These are phyloP conservation scores for Eupithecia dodoneata DNA, from an alignment of 2,888 invertebrate genomes.

Conservation along the genomic window DNA sequence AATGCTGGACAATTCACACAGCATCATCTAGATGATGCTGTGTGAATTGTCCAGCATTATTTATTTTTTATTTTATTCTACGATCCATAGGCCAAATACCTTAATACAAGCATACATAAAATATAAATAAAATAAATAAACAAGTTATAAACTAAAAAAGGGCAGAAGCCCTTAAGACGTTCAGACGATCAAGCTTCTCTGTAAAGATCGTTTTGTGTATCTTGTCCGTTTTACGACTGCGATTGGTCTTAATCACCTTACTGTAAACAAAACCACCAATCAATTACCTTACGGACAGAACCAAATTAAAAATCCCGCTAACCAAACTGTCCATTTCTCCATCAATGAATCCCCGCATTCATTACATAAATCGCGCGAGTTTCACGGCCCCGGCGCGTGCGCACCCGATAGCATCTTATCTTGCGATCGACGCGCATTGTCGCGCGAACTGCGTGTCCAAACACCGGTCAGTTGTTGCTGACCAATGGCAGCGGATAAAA, in stretches of 20 bases:
- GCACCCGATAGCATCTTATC: conserved; percentile 70
- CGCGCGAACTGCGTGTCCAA: conserved; percentile 69
- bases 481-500: conserved; percentile 23
- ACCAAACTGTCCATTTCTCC: conserved; percentile 42
- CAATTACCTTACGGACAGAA: neutral
- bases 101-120: too few species aligned
- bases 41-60: too few species aligned
- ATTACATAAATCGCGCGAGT: conserved; percentile 67
- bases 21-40: too few species aligned
- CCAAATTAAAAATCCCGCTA: neutral
- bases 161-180: too few species aligned
- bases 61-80: too few species aligned
- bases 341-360: conserved; percentile 65
- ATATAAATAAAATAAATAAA: too few species aligned
- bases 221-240: too few species aligned
- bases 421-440: conserved; percentile 69
- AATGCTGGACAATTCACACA: too few species aligned
- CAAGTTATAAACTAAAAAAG: too few species aligned
- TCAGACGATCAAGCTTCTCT: too few species aligned
- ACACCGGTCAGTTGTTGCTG: conserved; percentile 60
- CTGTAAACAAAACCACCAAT: neutral
- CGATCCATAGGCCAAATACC: too few species aligned
- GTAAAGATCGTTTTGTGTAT: too few species aligned
- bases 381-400: conserved; percentile 72
- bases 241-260: neutral